Evolutionary conservation across 2,797 vertebrate species (phyloP), one percentile per base, ranked within the genome.

Genomic region (Simalia tracyae): DNA sequence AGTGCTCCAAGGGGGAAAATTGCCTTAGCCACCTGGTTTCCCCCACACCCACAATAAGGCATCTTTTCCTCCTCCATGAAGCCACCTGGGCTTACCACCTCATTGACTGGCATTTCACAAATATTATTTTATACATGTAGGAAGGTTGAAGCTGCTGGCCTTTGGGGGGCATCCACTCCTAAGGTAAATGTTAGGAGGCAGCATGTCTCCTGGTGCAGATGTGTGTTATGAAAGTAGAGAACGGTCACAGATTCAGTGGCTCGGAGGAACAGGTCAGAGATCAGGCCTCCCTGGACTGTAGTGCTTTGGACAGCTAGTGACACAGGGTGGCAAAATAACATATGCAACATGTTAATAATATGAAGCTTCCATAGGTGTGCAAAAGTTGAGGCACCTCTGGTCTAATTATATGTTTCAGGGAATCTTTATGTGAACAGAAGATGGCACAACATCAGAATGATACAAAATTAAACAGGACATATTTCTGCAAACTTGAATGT

Each of bases 61-160:
- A n/a, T 68, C 24, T 90, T 87, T 93, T 42, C 60, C 84, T 28
- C 19, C 56, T 57, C 36, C 88, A 68, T 46, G 89, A 93, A 92
- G 91, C 46, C 68, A 66, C 68, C 68, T 85, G 76, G 94, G 88
- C 66, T 93, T 91, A 86, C 84, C 91, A 95, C 81, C 92, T 94
- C 92, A 64, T 86, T 94, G 91, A 86, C 72, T 91, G 91, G 66
- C 93, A 92, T 92, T 94, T 93, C 90, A 86, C 87, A 95, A 92
- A 87, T 86, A 92, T 85, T 90, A 86, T 93, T 95, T 91, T 93
- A 95, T 93, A 90, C 57, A 87, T 17, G 88, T 2, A 7, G 31
- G 76, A 84, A 54, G 94, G 90, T 86, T 84, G 91, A 91, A 91
- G 68, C 64, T 61, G 60, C 72, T 28, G 8, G 88, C 59, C 59